Evolutionary conservation across 2,888 invertebrate species (phyloP), one percentile per base, ranked within the genome.

Genomic region (Iselma pallidipennis): DNA sequence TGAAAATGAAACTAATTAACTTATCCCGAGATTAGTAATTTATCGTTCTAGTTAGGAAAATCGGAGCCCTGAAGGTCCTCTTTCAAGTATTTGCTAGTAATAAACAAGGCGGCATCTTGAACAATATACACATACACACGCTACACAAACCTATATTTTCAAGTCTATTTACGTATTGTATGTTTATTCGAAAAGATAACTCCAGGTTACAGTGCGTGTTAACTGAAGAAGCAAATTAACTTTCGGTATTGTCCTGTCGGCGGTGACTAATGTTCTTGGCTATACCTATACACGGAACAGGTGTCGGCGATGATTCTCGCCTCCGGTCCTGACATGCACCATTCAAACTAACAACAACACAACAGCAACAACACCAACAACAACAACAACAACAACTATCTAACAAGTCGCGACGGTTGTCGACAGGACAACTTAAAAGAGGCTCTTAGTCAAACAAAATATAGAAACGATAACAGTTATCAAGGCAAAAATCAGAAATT

Each of bases 141-240:
- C 63, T 66, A 66, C 54, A 66, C 65, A 68, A 68, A 71, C 68
- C 70, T 67, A 71, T 71, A 70, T 71, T 71, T 70, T 65, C 66
- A 68, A 66, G 67, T 66, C 68, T 66, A 63, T 69, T 67, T 69
- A 67, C 60, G 67, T 66, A 68, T 71, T 71, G 70, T 70, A 63
- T 71, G 70, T 71, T 71, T 71, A 71, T 71, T 71, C 63, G 68
- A 64, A 68, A 66, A 69, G 65, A 66, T 67, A 70, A 66, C 68
- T 66, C 48, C 61, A 67, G 69, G 66, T 60, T 71, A 66, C 64
- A 61, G 62, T 63, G 70, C 66, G 70, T 77, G 75, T 76, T 75
- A 76, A 77, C 74, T 76, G 75, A 74, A 78, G 77, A 74, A 77
- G 77, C 77, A 77, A 78, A 78, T 79, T 77, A 78, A 76, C 76